Conservation (phyloP, 2,113 vertebrate species). For the Chaetodon trifascialis region DNA sequence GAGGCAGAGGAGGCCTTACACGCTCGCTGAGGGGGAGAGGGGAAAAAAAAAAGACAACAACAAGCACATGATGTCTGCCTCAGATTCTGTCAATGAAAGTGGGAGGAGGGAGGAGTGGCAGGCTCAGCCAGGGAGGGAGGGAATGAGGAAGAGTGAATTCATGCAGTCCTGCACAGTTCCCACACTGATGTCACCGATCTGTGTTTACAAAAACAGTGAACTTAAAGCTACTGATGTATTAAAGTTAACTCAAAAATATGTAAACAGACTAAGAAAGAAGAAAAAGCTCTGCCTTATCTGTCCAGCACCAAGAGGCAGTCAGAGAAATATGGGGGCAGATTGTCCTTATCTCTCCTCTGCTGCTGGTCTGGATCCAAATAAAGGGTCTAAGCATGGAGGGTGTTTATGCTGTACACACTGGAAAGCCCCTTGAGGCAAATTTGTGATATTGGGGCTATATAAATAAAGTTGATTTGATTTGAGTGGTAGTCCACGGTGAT, state of each 20-base stretch:
- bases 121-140: constrained; percentile 17
- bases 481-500: background rate
- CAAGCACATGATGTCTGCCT: constrained; percentile 31
- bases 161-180: background rate
- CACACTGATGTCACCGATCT: background rate
- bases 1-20: constrained; percentile 15
- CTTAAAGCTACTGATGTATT: too few relatives aligned
- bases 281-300: background rate
- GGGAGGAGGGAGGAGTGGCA: constrained; percentile 11
- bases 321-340: too few relatives aligned
- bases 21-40: constrained; percentile 8
- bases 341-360: too few relatives aligned
- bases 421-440: background rate
- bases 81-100: constrained; percentile 63
- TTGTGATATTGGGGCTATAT: background rate
- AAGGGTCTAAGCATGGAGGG: too few relatives aligned
- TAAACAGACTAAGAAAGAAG: too few relatives aligned
- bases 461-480: background rate
- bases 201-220: too few relatives aligned
- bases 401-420: too few relatives aligned
- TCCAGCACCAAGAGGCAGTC: background rate
- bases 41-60: background rate
- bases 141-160: constrained; percentile 2
- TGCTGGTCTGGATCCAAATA: background rate
- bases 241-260: background rate